Percentiles rank a stretch among this genome's conserved stretches.
These are phyloP conservation scores for Drosophila gaucha DNA, from an alignment of 2,888 invertebrate species.

Conservation along the genomic window DNA sequence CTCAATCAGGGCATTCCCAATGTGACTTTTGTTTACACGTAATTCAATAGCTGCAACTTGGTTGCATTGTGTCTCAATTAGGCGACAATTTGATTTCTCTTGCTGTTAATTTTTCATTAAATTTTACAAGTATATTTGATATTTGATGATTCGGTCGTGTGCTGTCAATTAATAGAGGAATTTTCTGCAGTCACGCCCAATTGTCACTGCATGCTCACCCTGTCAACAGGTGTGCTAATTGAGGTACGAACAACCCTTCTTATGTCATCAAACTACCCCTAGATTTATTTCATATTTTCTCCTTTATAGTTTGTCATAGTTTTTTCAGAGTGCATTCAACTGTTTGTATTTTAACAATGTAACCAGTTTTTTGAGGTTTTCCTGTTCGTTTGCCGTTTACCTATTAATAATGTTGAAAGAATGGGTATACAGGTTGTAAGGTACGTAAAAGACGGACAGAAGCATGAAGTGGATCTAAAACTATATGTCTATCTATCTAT, in stretches of 20 bases:
- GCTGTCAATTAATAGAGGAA: conserved; percentile 78
- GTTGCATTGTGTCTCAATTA: conserved; percentile 78
- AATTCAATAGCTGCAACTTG: conserved; percentile 68
- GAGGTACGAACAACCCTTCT: conserved; percentile 42
- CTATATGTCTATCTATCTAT: too few species aligned
- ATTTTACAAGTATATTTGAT: conserved; percentile 50
- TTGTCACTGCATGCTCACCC: conserved; percentile 32
- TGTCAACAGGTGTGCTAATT: conserved; percentile 69
- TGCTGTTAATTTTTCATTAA: conserved; percentile 78
- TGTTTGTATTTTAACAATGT: conserved; percentile 76
- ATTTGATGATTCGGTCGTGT: conserved; percentile 64
- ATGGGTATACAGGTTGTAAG: not conserved
- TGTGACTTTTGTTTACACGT: conserved; percentile 58
- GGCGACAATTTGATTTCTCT: conserved; percentile 79
- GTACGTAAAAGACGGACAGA: too few species aligned
- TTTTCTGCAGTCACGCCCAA: conserved; percentile 57
- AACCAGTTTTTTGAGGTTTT: conserved; percentile 8
- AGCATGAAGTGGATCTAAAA: too few species aligned
- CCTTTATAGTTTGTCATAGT: conserved; percentile 1
- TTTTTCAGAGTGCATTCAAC: conserved; percentile 67
- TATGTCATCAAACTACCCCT: conserved; percentile 2
- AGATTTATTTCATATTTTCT: not conserved
- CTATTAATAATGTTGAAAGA: not conserved
- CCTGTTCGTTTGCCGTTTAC: not conserved
- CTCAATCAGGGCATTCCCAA: conserved; percentile 26